Evolutionary conservation across 1,140 invertebrate species (phyloP).

Genomic region (Drosophila setifemur): DNA sequence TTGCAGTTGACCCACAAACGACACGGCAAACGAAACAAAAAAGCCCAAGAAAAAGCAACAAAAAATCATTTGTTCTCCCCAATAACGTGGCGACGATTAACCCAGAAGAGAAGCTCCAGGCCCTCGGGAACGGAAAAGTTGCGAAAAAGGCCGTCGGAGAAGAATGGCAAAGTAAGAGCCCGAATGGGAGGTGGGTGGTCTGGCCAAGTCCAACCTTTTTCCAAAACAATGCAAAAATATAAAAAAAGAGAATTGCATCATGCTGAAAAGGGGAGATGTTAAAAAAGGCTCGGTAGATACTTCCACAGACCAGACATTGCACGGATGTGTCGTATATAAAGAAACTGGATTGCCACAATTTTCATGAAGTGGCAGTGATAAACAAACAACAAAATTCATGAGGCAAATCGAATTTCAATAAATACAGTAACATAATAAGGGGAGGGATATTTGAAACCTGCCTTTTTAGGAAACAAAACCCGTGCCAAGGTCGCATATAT

Average conservation of each 20-base stretch:
- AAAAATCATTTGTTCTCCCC: conserved; percentile 28
- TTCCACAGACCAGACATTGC: background rate
- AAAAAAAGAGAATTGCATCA: conserved; percentile 12
- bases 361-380: conserved; percentile 13
- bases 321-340: conserved; percentile 26
- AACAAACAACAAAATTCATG: conserved; percentile 8
- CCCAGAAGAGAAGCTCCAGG: conserved; percentile 22
- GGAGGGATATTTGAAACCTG: background rate
- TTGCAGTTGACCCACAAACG: conserved; percentile 50
- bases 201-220: background rate
- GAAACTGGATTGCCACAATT: conserved; percentile 4
- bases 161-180: conserved; percentile 17
- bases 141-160: conserved; percentile 1
- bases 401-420: conserved; percentile 17
- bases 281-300: background rate
- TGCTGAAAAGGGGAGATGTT: background rate
- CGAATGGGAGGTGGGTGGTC: conserved; percentile 2
- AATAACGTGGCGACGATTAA: conserved; percentile 34
- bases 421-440: background rate
- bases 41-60: background rate
- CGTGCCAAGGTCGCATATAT: conserved; percentile 13
- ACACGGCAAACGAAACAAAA: conserved; percentile 24
- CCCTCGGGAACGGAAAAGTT: conserved; percentile 15
- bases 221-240: background rate
- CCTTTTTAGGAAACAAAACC: background rate